These are phyloP conservation scores for Coregonus ussuriensis DNA, from an alignment of 2,797 vertebrate genomes.

Conservation along the genomic window DNA sequence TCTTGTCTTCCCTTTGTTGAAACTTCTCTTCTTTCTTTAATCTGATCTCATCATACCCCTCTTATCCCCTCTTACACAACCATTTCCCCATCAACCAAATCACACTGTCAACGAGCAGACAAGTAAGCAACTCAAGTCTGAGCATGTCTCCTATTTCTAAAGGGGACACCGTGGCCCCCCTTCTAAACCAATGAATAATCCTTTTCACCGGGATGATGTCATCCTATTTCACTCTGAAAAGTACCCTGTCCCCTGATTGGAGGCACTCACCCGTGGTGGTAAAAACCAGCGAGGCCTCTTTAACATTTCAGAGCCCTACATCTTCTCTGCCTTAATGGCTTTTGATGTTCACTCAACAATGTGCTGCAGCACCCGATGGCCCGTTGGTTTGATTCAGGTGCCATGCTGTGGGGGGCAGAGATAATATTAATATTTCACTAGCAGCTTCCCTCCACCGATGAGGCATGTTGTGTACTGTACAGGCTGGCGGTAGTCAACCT, in stretches of 20 bases:
- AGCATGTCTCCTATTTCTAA: background rate
- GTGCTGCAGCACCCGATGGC: constrained; percentile 61
- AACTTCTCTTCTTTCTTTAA: background rate
- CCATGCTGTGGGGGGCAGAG: constrained; percentile 52
- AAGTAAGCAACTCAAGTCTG: background rate
- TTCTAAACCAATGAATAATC: constrained; percentile 47
- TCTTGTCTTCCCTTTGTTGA: background rate
- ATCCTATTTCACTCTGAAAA: constrained; percentile 44
- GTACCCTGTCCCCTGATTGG: constrained; percentile 40
- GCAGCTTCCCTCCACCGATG: constrained; percentile 18
- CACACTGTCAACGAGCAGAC: background rate
- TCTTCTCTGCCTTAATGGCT: constrained; percentile 51
- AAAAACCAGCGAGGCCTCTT: constrained; percentile 46
- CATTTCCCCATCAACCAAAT: background rate
- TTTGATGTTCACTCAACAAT: constrained; percentile 57
- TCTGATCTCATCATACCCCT: background rate
- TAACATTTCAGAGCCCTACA: constrained; percentile 61
- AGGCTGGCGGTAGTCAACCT: background rate
- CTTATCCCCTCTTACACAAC: background rate
- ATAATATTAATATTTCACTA: constrained; percentile 67
- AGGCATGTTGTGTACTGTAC: background rate
- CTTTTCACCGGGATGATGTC: constrained; percentile 59
- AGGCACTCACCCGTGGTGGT: constrained; percentile 43
- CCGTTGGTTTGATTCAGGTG: constrained; percentile 55
- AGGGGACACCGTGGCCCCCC: background rate